Conservation (phyloP, 2,888 invertebrate genomes). For the Nemoura dubitans region DNA sequence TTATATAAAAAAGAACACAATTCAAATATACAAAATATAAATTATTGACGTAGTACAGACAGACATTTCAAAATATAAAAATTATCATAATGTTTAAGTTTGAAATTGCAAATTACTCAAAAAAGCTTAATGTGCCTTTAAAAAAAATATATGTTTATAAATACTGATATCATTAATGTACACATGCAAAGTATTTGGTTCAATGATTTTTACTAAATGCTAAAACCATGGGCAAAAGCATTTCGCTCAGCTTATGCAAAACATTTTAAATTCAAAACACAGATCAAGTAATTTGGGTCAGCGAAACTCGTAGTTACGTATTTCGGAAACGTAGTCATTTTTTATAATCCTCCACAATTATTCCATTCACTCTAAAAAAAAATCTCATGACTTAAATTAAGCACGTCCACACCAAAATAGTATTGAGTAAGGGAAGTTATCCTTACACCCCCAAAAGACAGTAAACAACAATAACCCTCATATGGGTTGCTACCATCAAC, state of each 20-base stretch:
- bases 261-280: conserved; percentile 4
- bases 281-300: conserved; percentile 5
- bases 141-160: not conserved
- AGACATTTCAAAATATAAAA: not conserved
- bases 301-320: not conserved
- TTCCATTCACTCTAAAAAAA: not conserved
- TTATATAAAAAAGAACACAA: not conserved
- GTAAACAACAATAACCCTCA: not conserved
- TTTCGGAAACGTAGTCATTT: not conserved
- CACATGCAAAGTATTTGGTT: not conserved
- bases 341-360: not conserved
- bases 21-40: not conserved
- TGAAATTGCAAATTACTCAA: not conserved
- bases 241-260: not conserved
- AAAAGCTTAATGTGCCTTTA: not conserved
- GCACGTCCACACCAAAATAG: not conserved
- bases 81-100: not conserved
- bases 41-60: not conserved
- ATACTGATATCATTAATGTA: conserved; percentile 25
- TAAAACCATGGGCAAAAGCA: not conserved
- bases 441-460: not conserved
- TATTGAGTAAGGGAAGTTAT: not conserved
- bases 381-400: not conserved
- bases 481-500: not conserved
- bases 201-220: not conserved